phyloP scores from a whole-genome alignment of 1,140 invertebrate genomes.

The Macrobrachium nipponense region DNA sequence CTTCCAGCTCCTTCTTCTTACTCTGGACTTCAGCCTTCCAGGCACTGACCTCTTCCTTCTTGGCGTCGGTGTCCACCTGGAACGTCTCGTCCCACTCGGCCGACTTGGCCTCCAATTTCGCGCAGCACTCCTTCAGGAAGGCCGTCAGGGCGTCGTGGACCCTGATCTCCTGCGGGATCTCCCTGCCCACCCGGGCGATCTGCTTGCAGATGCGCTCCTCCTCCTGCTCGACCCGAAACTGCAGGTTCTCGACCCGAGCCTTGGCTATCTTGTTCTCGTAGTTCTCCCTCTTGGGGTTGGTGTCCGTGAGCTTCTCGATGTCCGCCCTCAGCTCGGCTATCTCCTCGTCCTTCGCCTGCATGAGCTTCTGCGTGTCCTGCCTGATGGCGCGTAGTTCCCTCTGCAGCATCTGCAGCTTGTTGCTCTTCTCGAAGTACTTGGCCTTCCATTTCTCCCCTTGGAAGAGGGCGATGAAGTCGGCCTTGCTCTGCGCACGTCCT shows the following conservation, averaged over 20 bases:
- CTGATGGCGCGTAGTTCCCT: constrained; percentile 14
- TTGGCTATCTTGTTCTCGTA: constrained; percentile 43
- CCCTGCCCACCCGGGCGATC: constrained; percentile 44
- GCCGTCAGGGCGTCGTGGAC: constrained; percentile 40
- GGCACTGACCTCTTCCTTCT: constrained; percentile 36
- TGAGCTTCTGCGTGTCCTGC: constrained; percentile 33
- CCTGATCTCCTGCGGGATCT: constrained; percentile 45
- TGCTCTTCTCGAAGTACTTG: constrained; percentile 37
- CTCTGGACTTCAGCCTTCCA: constrained; percentile 42
- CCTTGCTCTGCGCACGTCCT: constrained; percentile 35
- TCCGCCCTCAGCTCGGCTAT: constrained; percentile 30
- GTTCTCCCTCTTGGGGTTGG: constrained; percentile 42
- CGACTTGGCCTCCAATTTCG: constrained; percentile 23
- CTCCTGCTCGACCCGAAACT: constrained; percentile 45
- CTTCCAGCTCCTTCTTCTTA: constrained; percentile 14
- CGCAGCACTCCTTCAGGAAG: constrained; percentile 45
- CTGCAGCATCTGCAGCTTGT: constrained; percentile 25
- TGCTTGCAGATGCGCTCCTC: constrained; percentile 29
- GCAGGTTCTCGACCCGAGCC: constrained; percentile 49
- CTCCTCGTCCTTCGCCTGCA: constrained; percentile 41
- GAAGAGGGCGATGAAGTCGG: constrained; percentile 47
- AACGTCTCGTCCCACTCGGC: constrained; percentile 38
- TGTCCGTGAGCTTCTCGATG: constrained; percentile 22
- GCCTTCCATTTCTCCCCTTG: constrained; percentile 53
- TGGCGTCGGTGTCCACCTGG: constrained; percentile 26